Conservation (phyloP, 2,888 invertebrate genomes). For the Tanypteryx hageni region DNA sequence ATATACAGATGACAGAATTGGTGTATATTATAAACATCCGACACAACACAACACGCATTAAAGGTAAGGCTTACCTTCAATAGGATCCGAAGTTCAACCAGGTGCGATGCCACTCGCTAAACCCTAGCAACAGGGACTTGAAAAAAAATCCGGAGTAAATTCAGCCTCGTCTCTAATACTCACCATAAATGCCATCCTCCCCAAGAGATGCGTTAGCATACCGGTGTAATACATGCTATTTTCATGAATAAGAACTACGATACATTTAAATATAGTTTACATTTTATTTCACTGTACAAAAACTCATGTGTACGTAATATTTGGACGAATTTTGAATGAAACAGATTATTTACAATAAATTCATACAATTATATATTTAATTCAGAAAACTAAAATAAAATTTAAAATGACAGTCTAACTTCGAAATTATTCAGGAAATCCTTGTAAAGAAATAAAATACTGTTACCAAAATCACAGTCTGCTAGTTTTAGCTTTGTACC, state of each 20-base stretch:
- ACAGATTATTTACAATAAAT: constrained; percentile 56
- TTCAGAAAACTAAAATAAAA: constrained; percentile 30
- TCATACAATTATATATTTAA: constrained; percentile 50
- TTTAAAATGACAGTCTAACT: constrained; percentile 49
- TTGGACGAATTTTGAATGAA: constrained; percentile 61
- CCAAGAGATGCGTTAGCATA: not conserved
- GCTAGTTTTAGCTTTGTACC: constrained; percentile 65
- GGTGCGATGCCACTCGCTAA: not conserved
- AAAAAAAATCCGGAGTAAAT: not conserved
- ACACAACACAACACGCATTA: constrained; percentile 2
- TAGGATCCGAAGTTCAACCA: not conserved
- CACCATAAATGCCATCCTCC: not conserved
- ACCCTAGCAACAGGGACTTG: not conserved
- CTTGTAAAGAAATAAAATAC: constrained; percentile 65
- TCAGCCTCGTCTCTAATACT: not conserved
- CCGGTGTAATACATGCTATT: not conserved
- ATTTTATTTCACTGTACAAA: constrained; percentile 64
- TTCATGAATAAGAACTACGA: constrained; percentile 37
- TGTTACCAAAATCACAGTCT: constrained; percentile 65
- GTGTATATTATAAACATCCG: not conserved
- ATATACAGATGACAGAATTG: not conserved
- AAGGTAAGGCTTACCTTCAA: not conserved
- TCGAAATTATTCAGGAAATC: constrained; percentile 51
- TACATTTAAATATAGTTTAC: constrained; percentile 60
- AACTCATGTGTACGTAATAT: constrained; percentile 59